A percentile compares a stretch with the other conserved stretches of the same genome.
phyloP scores from a whole-genome alignment of 1,140 invertebrate species.

The Argopecten irradians region DNA sequence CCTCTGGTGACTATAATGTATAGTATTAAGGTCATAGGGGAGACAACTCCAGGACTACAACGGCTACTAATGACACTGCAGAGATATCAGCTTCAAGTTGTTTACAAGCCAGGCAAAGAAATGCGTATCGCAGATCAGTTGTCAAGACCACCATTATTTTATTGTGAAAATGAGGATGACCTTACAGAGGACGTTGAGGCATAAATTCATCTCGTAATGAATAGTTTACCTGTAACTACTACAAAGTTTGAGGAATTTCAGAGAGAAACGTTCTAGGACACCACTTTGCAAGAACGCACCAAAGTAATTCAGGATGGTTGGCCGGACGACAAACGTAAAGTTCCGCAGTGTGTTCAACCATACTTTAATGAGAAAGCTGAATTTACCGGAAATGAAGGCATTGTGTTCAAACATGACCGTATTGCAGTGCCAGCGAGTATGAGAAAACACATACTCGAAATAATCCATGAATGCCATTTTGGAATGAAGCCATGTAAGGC shows the following conservation, averaged over 20 bases:
- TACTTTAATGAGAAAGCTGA: background rate
- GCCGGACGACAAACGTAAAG: background rate
- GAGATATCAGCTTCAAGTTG: background rate
- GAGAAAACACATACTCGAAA: background rate
- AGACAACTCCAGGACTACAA: background rate
- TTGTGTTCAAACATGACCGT: background rate
- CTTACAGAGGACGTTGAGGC: background rate
- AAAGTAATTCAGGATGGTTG: background rate
- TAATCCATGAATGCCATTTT: background rate
- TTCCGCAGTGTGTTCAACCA: background rate
- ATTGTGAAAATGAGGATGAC: background rate
- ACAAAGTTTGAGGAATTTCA: background rate
- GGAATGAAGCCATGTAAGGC: background rate
- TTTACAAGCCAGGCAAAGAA: background rate
- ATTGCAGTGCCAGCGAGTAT: background rate
- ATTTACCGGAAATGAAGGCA: too few species aligned
- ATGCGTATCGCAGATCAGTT: background rate
- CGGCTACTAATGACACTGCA: background rate
- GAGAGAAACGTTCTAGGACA: background rate
- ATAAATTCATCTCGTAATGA: background rate
- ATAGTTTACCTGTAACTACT: background rate
- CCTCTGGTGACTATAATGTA: background rate
- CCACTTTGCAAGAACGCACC: background rate
- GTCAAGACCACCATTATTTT: background rate
- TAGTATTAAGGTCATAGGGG: background rate